Evolutionary conservation across 2,888 invertebrate genomes (phyloP).

Genomic region (Bellardia bayeri): DNA sequence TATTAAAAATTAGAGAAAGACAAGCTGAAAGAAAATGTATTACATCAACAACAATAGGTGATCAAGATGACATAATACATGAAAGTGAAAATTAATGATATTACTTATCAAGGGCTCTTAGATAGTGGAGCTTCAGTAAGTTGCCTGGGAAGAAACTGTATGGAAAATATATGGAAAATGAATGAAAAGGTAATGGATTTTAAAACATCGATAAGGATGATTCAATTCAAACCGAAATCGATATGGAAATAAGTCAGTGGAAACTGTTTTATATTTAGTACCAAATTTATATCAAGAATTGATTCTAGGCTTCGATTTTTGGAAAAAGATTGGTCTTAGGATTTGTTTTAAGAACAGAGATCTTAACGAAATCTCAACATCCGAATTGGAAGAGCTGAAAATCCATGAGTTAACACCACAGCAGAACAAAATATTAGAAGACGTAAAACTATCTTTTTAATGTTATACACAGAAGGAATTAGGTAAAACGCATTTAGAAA

Average conservation of each 20-base stretch:
- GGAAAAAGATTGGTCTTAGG: neutral
- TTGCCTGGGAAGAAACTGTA: slow-evolving; percentile 20
- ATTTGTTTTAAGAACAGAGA: neutral
- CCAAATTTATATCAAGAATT: neutral
- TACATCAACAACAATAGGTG: neutral
- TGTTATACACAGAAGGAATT: neutral
- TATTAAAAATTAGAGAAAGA: neutral
- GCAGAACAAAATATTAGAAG: neutral
- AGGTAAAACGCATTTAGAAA: neutral
- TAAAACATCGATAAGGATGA: neutral
- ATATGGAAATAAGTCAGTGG: neutral
- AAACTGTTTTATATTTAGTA: neutral
- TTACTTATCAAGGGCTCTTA: neutral
- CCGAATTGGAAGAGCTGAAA: neutral
- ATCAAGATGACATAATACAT: neutral
- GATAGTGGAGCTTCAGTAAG: slow-evolving; percentile 15
- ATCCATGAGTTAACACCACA: neutral
- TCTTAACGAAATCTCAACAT: neutral
- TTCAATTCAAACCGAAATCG: neutral
- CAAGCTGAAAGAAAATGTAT: neutral
- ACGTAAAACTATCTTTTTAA: neutral
- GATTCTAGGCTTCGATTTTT: neutral
- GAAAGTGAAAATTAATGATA: neutral
- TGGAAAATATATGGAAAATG: neutral
- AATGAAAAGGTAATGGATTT: neutral